A percentile compares a stretch with the other conserved stretches of the same genome.
phyloP scores from a whole-genome alignment of 2,888 invertebrate genomes.

The Lamproptera curius region DNA sequence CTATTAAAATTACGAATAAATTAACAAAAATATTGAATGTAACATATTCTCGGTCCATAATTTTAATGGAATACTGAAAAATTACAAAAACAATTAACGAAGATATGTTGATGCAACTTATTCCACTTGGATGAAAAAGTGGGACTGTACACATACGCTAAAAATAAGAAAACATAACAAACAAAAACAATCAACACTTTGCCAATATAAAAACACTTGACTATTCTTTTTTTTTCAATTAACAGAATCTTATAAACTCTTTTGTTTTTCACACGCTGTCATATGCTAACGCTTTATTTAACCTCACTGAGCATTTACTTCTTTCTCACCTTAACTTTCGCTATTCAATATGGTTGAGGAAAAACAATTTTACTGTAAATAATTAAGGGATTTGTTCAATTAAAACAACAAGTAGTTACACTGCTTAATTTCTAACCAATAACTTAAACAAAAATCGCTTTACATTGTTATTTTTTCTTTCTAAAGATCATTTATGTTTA shows the following conservation, averaged over 20 bases:
- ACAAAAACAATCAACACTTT: slow-evolving; percentile 14
- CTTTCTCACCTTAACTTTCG: slow-evolving; percentile 22
- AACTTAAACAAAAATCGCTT: slow-evolving; percentile 1
- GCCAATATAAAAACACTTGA: slow-evolving; percentile 16
- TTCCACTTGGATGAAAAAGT: slow-evolving; percentile 6
- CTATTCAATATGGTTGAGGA: slow-evolving; percentile 15
- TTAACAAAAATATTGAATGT: not conserved
- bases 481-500: slow-evolving; percentile 4
- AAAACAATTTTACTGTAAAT: slow-evolving; percentile 8
- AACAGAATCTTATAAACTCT: slow-evolving; percentile 1
- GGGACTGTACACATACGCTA: slow-evolving; percentile 10
- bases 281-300: slow-evolving; percentile 18
- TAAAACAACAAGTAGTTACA: slow-evolving; percentile 11
- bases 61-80: not conserved
- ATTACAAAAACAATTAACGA: slow-evolving; percentile 3
- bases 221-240: slow-evolving; percentile 6
- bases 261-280: slow-evolving; percentile 16
- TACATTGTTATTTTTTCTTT: slow-evolving; percentile 9
- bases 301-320: slow-evolving; percentile 13
- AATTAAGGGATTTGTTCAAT: slow-evolving; percentile 4
- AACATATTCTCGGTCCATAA: not conserved
- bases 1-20: slow-evolving; percentile 1
- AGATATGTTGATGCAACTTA: slow-evolving; percentile 19
- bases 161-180: slow-evolving; percentile 16
- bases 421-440: slow-evolving; percentile 12